phyloP scores from a whole-genome alignment of 2,113 vertebrate species.

The Mystacornis crossleyi region DNA sequence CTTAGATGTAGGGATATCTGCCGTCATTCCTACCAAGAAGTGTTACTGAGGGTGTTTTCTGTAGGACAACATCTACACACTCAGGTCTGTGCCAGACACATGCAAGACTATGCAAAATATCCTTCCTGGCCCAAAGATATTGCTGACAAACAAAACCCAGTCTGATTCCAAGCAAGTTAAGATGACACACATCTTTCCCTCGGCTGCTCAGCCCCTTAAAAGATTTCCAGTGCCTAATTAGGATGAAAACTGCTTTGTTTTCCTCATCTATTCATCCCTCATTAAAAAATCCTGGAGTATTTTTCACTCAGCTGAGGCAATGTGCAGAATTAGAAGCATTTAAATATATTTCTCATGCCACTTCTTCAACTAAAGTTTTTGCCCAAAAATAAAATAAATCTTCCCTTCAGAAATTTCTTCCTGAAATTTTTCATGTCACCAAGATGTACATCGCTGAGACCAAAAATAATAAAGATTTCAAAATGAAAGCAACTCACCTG shows the following conservation, averaged over 20 bases:
- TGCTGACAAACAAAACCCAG: neutral
- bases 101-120: neutral
- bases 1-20: neutral
- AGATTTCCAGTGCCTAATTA: neutral
- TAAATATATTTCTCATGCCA: neutral
- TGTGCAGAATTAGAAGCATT: neutral
- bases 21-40: neutral
- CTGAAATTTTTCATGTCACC: neutral
- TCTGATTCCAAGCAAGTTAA: neutral
- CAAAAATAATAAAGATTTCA: neutral
- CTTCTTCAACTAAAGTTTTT: neutral
- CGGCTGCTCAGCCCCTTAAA: neutral
- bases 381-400: neutral
- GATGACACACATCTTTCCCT: neutral
- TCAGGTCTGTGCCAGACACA: neutral
- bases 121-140: neutral
- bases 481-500: neutral
- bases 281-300: neutral
- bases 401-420: neutral
- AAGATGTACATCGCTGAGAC: neutral
- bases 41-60: neutral
- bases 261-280: neutral
- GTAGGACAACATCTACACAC: neutral
- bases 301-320: neutral
- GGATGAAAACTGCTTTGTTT: neutral